Evolutionary conservation across 1,140 invertebrate species (phyloP).

Genomic region (Leptoteleia sp.): DNA sequence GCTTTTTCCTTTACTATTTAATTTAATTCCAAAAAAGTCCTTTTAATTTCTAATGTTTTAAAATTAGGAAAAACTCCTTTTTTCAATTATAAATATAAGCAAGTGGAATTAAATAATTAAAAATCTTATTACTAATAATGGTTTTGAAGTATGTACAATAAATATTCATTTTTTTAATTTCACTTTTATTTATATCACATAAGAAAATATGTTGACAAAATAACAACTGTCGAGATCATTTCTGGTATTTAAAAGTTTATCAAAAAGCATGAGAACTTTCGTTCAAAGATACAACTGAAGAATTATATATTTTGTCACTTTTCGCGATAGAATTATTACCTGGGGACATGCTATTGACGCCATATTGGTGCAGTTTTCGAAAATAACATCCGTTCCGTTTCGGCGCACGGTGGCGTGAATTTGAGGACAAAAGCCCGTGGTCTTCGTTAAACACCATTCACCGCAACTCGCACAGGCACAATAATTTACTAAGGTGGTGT

Average conservation of each 20-base stretch:
- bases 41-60: too few relatives aligned
- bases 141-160: too few relatives aligned
- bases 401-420: slow-evolving; percentile 85
- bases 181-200: too few relatives aligned
- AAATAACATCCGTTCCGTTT: slow-evolving; percentile 84
- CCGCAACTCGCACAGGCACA: slow-evolving; percentile 86
- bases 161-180: too few relatives aligned
- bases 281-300: slow-evolving; percentile 8
- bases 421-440: slow-evolving; percentile 86
- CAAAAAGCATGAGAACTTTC: neutral
- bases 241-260: neutral
- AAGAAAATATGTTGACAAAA: too few relatives aligned
- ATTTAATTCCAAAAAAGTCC: too few relatives aligned
- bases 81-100: too few relatives aligned
- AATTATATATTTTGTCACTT: slow-evolving; percentile 21
- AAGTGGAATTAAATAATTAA: too few relatives aligned
- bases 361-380: slow-evolving; percentile 83
- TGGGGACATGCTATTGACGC: slow-evolving; percentile 81
- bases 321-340: slow-evolving; percentile 74
- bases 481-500: slow-evolving; percentile 83
- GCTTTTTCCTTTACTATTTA: too few relatives aligned
- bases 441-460: slow-evolving; percentile 89
- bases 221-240: slow-evolving; percentile 2
- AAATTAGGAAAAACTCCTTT: too few relatives aligned
- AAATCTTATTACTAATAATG: too few relatives aligned